These are phyloP conservation scores for Pomacea maculata DNA, from an alignment of 1,140 invertebrate species.

Conservation along the genomic window DNA sequence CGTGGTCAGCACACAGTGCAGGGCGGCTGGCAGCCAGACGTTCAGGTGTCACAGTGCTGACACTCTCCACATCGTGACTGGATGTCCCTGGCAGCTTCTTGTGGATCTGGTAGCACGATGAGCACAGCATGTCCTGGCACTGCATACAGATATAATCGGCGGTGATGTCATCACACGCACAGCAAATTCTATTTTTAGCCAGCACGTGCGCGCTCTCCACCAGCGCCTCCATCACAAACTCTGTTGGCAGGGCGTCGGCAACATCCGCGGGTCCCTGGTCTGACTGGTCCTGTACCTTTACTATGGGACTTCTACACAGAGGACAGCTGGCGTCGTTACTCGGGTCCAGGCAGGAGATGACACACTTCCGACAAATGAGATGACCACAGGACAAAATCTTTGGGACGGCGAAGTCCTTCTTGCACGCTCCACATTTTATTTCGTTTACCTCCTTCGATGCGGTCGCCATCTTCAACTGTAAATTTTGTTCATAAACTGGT, in stretches of 20 bases:
- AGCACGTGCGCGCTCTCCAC: neutral
- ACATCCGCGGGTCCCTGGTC: neutral
- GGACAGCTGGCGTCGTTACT: neutral
- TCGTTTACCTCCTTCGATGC: neutral
- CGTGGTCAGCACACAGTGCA: neutral
- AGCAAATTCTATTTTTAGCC: neutral
- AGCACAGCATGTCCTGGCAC: constrained; percentile 3
- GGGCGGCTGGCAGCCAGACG: neutral
- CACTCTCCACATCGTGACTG: neutral
- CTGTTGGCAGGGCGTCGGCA: neutral
- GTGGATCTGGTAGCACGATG: neutral
- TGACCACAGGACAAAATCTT: constrained; percentile 7
- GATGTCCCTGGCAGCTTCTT: neutral
- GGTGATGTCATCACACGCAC: neutral
- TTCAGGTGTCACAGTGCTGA: neutral
- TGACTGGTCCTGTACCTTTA: no score
- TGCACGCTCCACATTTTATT: neutral
- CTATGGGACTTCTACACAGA: neutral
- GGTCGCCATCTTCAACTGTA: neutral
- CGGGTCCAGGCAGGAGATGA: neutral
- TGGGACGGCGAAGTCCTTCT: neutral
- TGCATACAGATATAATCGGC: neutral
- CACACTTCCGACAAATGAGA: neutral
- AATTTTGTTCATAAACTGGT: no score
- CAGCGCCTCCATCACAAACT: neutral